Evolutionary conservation across 2,113 vertebrate species (phyloP).

Genomic region (Anthoscopus minutus): DNA sequence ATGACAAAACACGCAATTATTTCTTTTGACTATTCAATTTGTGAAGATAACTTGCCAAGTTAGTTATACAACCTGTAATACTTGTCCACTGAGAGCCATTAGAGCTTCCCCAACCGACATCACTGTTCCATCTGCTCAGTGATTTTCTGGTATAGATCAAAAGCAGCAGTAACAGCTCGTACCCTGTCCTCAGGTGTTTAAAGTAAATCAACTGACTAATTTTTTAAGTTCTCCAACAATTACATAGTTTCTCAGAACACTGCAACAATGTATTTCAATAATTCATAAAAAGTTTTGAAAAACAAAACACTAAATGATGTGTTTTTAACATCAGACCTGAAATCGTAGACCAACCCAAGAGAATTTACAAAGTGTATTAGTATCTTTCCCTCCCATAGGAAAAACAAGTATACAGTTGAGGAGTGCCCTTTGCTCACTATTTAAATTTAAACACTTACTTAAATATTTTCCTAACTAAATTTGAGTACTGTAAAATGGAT

Average conservation of each 20-base stretch:
- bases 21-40: slow-evolving; percentile 2
- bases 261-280: not conserved
- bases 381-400: not conserved
- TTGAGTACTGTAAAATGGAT: not conserved
- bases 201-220: not conserved
- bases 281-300: not conserved
- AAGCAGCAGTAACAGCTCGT: not conserved
- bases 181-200: not conserved
- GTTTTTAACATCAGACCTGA: not conserved
- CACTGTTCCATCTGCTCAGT: not conserved
- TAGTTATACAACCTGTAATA: not conserved
- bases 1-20: not conserved
- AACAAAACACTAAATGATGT: not conserved
- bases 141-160: not conserved
- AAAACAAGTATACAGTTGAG: not conserved
- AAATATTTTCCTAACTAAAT: not conserved
- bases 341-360: not conserved
- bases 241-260: not conserved
- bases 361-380: not conserved
- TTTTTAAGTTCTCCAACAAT: not conserved
- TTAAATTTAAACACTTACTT: not conserved
- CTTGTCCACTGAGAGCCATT: not conserved
- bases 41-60: not conserved
- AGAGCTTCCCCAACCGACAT: not conserved
- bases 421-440: not conserved